Evolutionary conservation across 1,140 invertebrate genomes (phyloP).

Genomic region (Drosophila gunungcola): DNA sequence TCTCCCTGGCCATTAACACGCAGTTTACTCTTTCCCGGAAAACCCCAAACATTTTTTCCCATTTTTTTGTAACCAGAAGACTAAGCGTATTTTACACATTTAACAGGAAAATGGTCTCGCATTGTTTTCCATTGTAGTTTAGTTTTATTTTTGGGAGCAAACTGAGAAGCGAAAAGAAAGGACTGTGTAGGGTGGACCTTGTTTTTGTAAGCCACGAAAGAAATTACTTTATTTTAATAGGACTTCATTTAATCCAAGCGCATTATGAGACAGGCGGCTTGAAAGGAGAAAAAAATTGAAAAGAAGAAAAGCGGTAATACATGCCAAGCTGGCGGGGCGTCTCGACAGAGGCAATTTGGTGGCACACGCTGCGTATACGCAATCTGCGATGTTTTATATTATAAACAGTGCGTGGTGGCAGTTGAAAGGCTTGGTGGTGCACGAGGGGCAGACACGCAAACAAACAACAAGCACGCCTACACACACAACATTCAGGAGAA

Average conservation of each 20-base stretch:
- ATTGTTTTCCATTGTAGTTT: conserved; percentile 62
- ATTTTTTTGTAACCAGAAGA: conserved; percentile 39
- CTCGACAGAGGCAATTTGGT: conserved; percentile 64
- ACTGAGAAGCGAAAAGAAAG: conserved; percentile 18
- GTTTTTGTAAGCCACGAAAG: conserved; percentile 54
- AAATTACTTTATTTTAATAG: conserved; percentile 83
- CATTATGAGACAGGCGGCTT: conserved; percentile 61
- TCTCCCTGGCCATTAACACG: conserved; percentile 71
- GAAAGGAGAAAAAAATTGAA: conserved; percentile 8
- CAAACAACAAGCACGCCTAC: conserved; percentile 70
- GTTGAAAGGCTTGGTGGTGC: conserved; percentile 49
- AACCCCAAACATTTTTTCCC: conserved; percentile 23
- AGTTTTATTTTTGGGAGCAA: conserved; percentile 59
- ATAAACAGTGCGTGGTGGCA: conserved; percentile 62
- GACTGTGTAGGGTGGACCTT: conserved; percentile 45
- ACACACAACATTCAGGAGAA: conserved; percentile 16
- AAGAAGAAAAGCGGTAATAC: conserved; percentile 22
- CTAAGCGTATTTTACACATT: conserved; percentile 78
- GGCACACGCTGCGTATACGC: conserved; percentile 77
- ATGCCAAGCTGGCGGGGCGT: conserved; percentile 44
- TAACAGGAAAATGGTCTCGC: conserved; percentile 56
- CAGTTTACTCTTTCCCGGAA: conserved; percentile 60
- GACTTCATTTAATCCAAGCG: conserved; percentile 79
- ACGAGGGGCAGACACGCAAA: conserved; percentile 46
- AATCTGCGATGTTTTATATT: conserved; percentile 67